phyloP scores from a whole-genome alignment of 2,113 vertebrate species.

The Sinocyclocheilus anshuiensis region DNA sequence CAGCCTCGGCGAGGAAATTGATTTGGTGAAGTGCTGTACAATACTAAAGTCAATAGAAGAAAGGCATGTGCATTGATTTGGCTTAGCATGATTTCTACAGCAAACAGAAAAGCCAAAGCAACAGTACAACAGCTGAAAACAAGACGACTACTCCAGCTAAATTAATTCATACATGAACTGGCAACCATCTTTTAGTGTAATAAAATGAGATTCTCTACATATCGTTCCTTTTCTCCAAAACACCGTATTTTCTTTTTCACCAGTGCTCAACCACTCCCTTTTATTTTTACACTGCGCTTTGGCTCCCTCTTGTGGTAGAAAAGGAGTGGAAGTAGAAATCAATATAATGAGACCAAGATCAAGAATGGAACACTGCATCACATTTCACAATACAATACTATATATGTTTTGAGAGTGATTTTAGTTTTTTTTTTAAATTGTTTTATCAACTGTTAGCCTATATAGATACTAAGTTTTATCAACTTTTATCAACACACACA shows the following conservation, averaged over 20 bases:
- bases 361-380: too few relatives aligned
- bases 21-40: conserved; percentile 52
- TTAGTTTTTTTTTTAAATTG: too few relatives aligned
- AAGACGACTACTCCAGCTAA: background rate
- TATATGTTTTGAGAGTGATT: too few relatives aligned
- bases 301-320: conserved; percentile 63
- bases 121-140: conserved; percentile 21
- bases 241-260: conserved; percentile 59
- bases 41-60: conserved; percentile 40
- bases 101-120: conserved; percentile 46
- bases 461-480: too few relatives aligned
- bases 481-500: too few relatives aligned
- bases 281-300: conserved; percentile 62
- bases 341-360: too few relatives aligned
- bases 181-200: background rate
- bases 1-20: conserved; percentile 62
- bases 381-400: too few relatives aligned
- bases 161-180: background rate
- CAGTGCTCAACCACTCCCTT: conserved; percentile 62
- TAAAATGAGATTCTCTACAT: background rate
- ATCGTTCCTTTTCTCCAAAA: conserved; percentile 37
- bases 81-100: conserved; percentile 21
- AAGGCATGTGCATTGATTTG: conserved; percentile 43
- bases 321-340: background rate
- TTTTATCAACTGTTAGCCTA: too few relatives aligned